Conservation (phyloP, 2,797 vertebrate species). For the Myioborus miniatus region DNA sequence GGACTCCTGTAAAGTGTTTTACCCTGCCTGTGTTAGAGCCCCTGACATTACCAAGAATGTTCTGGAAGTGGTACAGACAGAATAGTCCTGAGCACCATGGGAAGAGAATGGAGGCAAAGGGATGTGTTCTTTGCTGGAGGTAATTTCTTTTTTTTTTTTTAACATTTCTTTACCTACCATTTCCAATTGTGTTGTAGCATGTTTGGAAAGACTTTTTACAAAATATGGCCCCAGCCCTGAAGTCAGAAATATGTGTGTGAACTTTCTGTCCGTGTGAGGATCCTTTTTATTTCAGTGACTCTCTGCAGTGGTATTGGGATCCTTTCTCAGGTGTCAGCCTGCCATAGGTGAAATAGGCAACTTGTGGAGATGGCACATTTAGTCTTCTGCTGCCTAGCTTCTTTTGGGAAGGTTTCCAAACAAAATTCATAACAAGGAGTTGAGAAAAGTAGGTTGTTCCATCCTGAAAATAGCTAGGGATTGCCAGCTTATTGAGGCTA, state of each 20-base stretch:
- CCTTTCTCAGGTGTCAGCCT: neutral
- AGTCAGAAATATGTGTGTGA: neutral
- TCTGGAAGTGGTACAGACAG: neutral
- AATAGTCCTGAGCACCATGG: neutral
- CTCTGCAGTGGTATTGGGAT: neutral
- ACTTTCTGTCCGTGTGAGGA: neutral
- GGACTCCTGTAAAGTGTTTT: neutral
- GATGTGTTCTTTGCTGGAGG: neutral
- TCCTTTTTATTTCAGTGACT: neutral
- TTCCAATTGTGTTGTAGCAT: neutral
- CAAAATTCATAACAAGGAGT: neutral
- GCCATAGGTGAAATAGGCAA: neutral
- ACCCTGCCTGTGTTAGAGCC: neutral
- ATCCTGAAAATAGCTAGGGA: neutral
- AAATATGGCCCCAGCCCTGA: neutral
- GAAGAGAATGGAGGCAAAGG: neutral
- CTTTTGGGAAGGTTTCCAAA: neutral
- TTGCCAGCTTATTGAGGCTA: neutral
- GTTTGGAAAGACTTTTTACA: neutral
- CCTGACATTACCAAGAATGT: neutral
- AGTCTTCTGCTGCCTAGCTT: neutral
- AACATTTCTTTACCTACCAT: neutral
- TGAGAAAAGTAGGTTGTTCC: neutral
- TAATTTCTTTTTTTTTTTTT: neutral
- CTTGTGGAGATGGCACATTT: neutral